Conservation (phyloP, 2,888 invertebrate genomes). For the Euspilapteryx auroguttella region DNA sequence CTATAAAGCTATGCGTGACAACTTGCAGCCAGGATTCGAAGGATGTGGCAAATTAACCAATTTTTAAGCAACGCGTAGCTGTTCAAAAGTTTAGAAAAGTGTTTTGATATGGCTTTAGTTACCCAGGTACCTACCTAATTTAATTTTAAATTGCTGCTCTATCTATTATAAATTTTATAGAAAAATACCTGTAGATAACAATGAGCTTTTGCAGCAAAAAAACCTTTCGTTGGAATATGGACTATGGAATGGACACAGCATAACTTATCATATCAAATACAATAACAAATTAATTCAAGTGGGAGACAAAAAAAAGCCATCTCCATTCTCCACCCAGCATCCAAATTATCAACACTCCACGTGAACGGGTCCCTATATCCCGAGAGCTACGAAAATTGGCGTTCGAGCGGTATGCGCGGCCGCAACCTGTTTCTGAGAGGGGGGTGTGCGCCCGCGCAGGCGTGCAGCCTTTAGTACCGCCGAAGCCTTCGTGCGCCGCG, state of each 20-base stretch:
- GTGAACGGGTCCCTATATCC: conserved; percentile 24
- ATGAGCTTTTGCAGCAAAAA: too few relatives aligned
- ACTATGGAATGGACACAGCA: too few relatives aligned
- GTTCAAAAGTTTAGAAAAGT: too few relatives aligned
- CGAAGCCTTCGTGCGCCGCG: conserved; percentile 25
- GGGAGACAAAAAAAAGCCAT: conserved; percentile 14
- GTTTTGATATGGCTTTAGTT: too few relatives aligned
- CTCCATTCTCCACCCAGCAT: conserved; percentile 35
- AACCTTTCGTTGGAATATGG: too few relatives aligned
- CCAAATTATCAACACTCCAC: conserved; percentile 15
- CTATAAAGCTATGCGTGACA: conserved; percentile 8
- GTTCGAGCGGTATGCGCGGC: conserved; percentile 40
- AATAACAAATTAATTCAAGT: too few relatives aligned
- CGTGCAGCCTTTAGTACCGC: conserved; percentile 18
- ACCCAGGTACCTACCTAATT: too few relatives aligned
- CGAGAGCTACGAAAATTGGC: conserved; percentile 43
- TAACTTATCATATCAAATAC: too few relatives aligned
- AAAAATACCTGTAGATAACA: too few relatives aligned
- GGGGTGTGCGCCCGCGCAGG: conserved; percentile 10
- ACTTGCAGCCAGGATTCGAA: not conserved
- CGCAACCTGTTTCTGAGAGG: conserved; percentile 45
- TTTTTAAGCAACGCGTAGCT: too few relatives aligned
- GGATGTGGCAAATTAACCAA: not conserved
- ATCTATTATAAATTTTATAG: too few relatives aligned
- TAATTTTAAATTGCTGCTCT: too few relatives aligned